Base-by-base conservation (phyloP, 2,888 invertebrate species). In the Troides helena region DNA sequence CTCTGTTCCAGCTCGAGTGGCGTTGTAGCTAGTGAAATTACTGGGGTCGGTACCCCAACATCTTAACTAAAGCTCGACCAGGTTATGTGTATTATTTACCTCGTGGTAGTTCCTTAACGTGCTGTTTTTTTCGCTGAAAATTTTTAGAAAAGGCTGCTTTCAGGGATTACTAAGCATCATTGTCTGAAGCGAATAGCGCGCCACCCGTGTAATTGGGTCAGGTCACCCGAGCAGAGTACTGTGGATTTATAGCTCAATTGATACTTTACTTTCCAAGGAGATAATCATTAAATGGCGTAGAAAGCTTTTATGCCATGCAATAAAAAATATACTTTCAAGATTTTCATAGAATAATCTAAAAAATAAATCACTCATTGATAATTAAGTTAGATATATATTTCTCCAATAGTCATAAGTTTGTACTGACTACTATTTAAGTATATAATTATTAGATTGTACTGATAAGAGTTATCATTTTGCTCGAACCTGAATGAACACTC, bases 131-230 rank as follows among this genome's bases (percentile, higher is more conserved):
- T 14, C 14, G 46, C 30, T 30, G 30, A 30, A 30, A 30, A 4
- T 30, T 30, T 30, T 30, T 30, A 46, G 14, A 46, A 14, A 46
- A 12, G 46, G 46, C n/a, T 58, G 12, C 57, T 58, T 58, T 23
- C 23, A 58, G 23, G 10, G n/a, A 58, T 23, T n/a, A 58, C 12
- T n/a, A n/a, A n/a, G 4, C 57, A n/a, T 25, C 46, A 62, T 25
- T 25, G 53, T 56, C 63, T 18, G 36, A 30, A 50, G 30, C 30
- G 53, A 63, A 63, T 30, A 50, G 18, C 63, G n/a, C 53, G 12
- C 50, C 21, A 66, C 39, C 62, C 10, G 62, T 61, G 65, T 62
- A 69, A 66, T 62, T 69, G 43, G 69, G 65, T 69, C 69, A 69
- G 62, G 57, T 58, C 69, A 69, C 21, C 56, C 17, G n/a, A 57